phyloP scores from a whole-genome alignment of 2,888 invertebrate species.

The Bembecia ichneumoniformis region DNA sequence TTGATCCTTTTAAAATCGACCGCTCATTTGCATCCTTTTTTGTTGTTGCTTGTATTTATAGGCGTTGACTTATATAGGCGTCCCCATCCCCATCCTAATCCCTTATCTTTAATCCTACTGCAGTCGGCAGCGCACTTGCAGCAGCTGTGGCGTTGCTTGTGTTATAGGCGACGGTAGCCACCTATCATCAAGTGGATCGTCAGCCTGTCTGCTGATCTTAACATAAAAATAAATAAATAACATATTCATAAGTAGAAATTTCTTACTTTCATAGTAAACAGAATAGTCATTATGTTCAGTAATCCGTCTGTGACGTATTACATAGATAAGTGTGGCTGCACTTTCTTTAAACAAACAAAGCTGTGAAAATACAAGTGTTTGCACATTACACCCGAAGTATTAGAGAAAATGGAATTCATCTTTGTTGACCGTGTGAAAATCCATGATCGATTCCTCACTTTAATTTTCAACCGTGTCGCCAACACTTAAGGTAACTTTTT shows the following conservation, averaged over 20 bases:
- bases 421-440: conserved; percentile 41
- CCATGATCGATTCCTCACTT: conserved; percentile 27
- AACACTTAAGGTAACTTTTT: too few relatives aligned
- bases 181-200: neutral
- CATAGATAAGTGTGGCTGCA: conserved; percentile 21
- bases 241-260: neutral
- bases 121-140: neutral
- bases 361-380: neutral
- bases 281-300: neutral
- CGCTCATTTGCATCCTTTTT: neutral
- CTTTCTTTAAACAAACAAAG: conserved; percentile 40
- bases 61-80: too few relatives aligned
- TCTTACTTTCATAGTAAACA: neutral
- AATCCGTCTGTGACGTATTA: conserved; percentile 19
- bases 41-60: too few relatives aligned
- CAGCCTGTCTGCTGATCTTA: too few relatives aligned
- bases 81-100: too few relatives aligned
- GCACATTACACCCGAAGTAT: neutral
- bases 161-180: neutral
- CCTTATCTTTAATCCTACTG: too few relatives aligned
- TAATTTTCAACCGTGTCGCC: too few relatives aligned
- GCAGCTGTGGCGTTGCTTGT: neutral
- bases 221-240: neutral
- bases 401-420: conserved; percentile 28
- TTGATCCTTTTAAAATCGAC: neutral